A percentile compares a stretch with the other conserved stretches of the same genome.
Evolutionary conservation across 2,113 vertebrate genomes (phyloP).

Genomic region (Sinocyclocheilus rhinocerous): DNA sequence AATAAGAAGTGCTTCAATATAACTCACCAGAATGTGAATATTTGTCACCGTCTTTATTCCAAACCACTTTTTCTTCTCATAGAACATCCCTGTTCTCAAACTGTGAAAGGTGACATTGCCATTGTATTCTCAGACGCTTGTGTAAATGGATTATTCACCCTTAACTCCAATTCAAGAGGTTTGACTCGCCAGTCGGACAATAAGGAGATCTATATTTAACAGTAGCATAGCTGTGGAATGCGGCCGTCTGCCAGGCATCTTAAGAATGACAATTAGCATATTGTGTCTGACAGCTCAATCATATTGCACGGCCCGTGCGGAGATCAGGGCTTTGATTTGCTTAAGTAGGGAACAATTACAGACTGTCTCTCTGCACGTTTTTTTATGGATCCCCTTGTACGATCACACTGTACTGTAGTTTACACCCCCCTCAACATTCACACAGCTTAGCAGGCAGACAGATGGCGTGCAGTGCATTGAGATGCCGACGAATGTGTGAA

Average conservation of each 20-base stretch:
- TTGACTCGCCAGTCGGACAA: neutral
- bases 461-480: neutral
- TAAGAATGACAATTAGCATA: conserved; percentile 55
- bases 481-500: neutral
- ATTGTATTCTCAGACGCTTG: neutral
- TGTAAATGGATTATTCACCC: conserved; percentile 48
- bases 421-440: neutral
- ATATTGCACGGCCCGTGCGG: conserved; percentile 42
- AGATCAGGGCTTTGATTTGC: conserved; percentile 63
- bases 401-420: conserved; percentile 23
- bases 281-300: conserved; percentile 61
- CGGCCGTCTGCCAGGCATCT: conserved; percentile 40
- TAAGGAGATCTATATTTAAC: conserved; percentile 43
- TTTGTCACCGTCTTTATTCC: neutral
- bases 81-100: conserved; percentile 9
- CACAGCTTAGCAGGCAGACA: conserved; percentile 28
- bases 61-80: neutral
- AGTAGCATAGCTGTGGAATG: conserved; percentile 36
- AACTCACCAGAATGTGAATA: neutral
- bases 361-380: conserved; percentile 51
- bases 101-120: neutral
- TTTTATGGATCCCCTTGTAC: conserved; percentile 32
- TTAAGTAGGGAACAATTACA: conserved; percentile 67
- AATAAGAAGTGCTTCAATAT: neutral
- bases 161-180: conserved; percentile 41